Evolutionary conservation across 1,140 invertebrate genomes (phyloP).

Genomic region (Drosophila sproati): DNA sequence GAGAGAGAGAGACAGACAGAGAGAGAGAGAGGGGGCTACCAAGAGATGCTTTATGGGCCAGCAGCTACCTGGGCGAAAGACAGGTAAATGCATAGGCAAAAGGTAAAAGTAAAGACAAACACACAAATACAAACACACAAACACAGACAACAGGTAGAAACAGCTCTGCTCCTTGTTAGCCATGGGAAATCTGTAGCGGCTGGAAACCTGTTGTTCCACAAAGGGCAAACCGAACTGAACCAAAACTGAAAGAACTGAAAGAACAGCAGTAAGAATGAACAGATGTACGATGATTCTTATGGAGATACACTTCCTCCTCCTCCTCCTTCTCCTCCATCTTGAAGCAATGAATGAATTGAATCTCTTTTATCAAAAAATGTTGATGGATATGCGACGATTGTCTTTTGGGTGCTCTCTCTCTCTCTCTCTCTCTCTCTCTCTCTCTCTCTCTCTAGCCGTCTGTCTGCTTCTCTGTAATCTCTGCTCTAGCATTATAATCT

Average conservation of each 20-base stretch:
- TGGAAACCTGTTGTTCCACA: constrained; percentile 69
- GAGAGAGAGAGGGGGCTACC: not conserved
- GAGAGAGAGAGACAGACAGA: constrained; percentile 14
- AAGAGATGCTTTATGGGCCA: constrained; percentile 74
- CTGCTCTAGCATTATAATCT: too few species aligned
- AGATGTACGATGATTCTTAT: constrained; percentile 52
- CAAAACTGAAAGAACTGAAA: constrained; percentile 11
- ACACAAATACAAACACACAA: constrained; percentile 1
- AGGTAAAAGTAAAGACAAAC: constrained; percentile 50
- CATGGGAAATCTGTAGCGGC: constrained; percentile 70
- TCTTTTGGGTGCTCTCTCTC: constrained; percentile 18
- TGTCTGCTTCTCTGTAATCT: not conserved
- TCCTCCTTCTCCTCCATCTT: constrained; percentile 31
- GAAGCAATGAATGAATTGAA: constrained; percentile 49
- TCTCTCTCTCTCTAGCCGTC: not conserved
- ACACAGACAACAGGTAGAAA: constrained; percentile 54
- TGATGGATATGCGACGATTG: constrained; percentile 11
- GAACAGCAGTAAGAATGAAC: constrained; percentile 37
- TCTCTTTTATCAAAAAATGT: constrained; percentile 51
- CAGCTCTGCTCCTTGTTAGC: constrained; percentile 61
- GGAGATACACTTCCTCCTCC: constrained; percentile 50
- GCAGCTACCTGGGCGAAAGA: constrained; percentile 42
- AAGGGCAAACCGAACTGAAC: constrained; percentile 36
- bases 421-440: not conserved
- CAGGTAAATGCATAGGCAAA: constrained; percentile 56